Conservation (phyloP, 2,113 vertebrate species). For the Trogon melanurus region DNA sequence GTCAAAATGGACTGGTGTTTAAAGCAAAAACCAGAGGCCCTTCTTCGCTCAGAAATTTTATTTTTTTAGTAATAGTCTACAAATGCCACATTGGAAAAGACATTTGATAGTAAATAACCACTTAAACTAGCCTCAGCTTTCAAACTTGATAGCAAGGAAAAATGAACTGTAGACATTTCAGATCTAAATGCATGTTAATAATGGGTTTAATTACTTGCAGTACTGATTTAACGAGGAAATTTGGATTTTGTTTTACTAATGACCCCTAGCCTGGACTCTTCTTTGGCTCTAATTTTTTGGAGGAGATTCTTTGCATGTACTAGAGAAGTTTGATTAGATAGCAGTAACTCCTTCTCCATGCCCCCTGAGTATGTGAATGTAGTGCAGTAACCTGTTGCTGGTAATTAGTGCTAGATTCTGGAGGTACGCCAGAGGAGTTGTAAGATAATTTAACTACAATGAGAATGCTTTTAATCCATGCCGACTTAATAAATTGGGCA, state of each 20-base stretch:
- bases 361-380: rapidly evolving
- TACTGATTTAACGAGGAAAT: neutral
- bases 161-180: neutral
- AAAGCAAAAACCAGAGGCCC: neutral
- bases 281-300: neutral
- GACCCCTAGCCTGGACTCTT: neutral
- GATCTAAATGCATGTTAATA: neutral
- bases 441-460: neutral
- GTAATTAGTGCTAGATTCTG: neutral
- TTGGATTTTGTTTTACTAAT: neutral
- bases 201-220: neutral
- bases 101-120: neutral
- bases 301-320: neutral
- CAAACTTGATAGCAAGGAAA: neutral
- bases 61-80: neutral
- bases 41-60: neutral
- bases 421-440: neutral
- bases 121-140: neutral
- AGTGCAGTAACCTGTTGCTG: neutral
- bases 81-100: neutral
- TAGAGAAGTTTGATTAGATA: neutral
- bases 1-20: neutral
- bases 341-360: neutral
- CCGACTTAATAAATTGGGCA: neutral
- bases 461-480: neutral